Evolutionary conservation across 2,113 vertebrate genomes (phyloP), one percentile per base, ranked within the genome.

Genomic region (Emydura subglobosa): DNA sequence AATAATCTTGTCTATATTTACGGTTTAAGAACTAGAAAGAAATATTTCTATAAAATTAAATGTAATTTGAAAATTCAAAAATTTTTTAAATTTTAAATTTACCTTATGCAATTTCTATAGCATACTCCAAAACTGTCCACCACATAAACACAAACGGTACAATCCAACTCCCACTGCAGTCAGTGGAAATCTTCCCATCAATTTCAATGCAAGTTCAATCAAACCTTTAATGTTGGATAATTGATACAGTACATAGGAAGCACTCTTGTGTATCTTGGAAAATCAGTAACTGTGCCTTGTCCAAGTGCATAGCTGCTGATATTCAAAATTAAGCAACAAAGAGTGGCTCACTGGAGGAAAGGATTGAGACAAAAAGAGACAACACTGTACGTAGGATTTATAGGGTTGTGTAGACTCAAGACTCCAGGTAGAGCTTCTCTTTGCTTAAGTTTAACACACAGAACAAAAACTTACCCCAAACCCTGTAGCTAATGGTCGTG

Each of bases 401-500:
- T 84, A 84, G 0, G 0, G 17, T 5, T 53, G 6, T 7, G 17
- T 3, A 91, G 27, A 81, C 47, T 59, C 51, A 25, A 34, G 55
- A 49, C 50, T 93, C 83, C 34, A 3, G 34, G 17, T 85, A 90
- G 83, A 44, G 1, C 13, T 3, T 86, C 1, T 59, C 50, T 96
- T 93, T 87, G 21, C n/a, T 89, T 80, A 91, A 83, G n/a, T 51
- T 93, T 86, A 88, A 2, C 89, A 85, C 2, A 95, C 51, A 86
- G 65, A 98, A 97, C 25, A 95, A 96, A 96, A 97, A 95, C 99
- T 91, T 98, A 99, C 99, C 88, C 98, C 99, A 98, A 98, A 99
- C 87, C 99, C 98, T 86, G 99, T 98, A 88, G 98, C 98, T 96
- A 99, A 95, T 80, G 99, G 96, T 93, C 99, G 99, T 95, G 97